Conservation (phyloP, 2,797 vertebrate genomes). For the Tamandua tetradactyla region DNA sequence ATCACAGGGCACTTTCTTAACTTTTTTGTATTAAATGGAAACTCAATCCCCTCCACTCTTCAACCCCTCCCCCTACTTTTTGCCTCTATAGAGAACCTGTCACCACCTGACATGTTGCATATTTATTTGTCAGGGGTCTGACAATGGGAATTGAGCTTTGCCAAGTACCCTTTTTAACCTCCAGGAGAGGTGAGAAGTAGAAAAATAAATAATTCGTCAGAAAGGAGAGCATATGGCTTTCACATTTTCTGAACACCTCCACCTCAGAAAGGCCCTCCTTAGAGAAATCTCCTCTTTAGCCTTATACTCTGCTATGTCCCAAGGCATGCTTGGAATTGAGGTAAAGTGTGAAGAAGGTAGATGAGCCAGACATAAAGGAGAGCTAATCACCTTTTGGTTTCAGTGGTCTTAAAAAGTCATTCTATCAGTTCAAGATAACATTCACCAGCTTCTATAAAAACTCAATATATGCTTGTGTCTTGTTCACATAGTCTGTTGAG, state of each 20-base stretch:
- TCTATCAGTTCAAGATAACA: not conserved
- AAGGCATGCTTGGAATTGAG: not conserved
- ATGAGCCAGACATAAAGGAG: not conserved
- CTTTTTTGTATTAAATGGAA: not conserved
- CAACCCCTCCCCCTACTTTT: not conserved
- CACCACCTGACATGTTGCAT: not conserved
- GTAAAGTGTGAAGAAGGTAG: not conserved
- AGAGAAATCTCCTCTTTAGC: not conserved
- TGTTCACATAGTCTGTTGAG: not conserved
- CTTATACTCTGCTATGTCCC: not conserved
- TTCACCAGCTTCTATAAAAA: not conserved
- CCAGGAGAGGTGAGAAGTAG: not conserved
- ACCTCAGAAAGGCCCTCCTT: not conserved
- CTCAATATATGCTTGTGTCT: not conserved
- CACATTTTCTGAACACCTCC: not conserved
- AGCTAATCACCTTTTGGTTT: not conserved
- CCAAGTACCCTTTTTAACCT: not conserved
- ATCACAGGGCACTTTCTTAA: not conserved
- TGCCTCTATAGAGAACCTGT: not conserved
- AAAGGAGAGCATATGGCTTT: not conserved
- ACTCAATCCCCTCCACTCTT: not conserved
- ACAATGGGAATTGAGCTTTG: not conserved
- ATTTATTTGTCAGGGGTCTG: not conserved
- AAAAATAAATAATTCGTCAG: not conserved
- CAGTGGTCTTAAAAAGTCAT: not conserved